Evolutionary conservation across 2,113 vertebrate species (phyloP).

Genomic region (Dinomys branickii): DNA sequence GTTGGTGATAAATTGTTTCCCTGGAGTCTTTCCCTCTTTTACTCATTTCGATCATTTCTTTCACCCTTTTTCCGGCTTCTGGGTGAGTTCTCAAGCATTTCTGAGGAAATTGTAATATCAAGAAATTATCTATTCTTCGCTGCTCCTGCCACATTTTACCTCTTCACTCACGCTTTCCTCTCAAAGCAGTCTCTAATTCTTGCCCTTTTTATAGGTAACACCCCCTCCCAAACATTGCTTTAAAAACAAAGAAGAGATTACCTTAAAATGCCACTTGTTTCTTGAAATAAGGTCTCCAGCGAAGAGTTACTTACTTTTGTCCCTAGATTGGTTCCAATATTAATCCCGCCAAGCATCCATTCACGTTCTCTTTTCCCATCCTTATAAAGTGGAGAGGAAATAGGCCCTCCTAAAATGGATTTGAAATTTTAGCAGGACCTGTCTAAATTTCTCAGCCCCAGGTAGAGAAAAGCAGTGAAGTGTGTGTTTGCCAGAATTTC

Average conservation of each 20-base stretch:
- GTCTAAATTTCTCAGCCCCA: not conserved
- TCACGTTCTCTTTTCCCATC: not conserved
- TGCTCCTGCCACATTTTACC: not conserved
- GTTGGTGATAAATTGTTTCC: not conserved
- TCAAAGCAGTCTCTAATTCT: not conserved
- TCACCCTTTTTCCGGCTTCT: not conserved
- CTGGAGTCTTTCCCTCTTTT: not conserved
- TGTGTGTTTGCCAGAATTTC: not conserved
- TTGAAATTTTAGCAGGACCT: not conserved
- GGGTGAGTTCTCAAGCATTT: constrained; percentile 16
- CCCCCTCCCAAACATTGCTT: not conserved
- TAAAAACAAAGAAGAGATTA: not conserved
- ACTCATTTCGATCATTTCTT: not conserved
- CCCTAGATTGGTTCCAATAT: not conserved
- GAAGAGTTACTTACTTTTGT: not conserved
- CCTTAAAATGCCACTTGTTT: not conserved
- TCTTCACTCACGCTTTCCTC: not conserved
- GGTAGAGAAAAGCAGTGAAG: not conserved
- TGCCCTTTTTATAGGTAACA: not conserved
- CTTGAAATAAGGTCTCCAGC: constrained; percentile 30
- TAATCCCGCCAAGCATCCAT: not conserved
- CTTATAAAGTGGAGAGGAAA: not conserved
- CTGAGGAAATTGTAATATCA: not conserved
- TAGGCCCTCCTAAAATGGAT: not conserved
- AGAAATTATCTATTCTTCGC: not conserved